Percentiles rank a stretch among this genome's conserved stretches.
These are phyloP conservation scores for Scaptomyza montana DNA, from an alignment of 1,140 invertebrate species.

Conservation along the genomic window DNA sequence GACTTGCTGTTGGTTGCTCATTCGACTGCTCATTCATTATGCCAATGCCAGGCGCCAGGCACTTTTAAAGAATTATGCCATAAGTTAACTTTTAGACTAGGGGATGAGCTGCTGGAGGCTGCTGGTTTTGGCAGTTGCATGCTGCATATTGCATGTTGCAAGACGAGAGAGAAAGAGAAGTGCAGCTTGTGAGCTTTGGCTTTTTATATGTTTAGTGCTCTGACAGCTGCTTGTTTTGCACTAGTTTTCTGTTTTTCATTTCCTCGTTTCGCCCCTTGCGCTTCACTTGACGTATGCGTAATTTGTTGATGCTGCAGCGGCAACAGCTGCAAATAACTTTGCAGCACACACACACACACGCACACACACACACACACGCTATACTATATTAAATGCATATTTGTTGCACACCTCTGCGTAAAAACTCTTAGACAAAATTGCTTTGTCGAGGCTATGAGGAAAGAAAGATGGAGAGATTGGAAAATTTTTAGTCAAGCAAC, in stretches of 20 bases:
- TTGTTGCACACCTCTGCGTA: slow-evolving; percentile 64
- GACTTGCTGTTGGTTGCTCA: slow-evolving; percentile 56
- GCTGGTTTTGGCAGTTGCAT: slow-evolving; percentile 54
- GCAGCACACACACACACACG: slow-evolving; percentile 18
- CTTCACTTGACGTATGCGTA: slow-evolving; percentile 72
- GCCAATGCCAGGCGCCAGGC: slow-evolving; percentile 66
- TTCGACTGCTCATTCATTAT: slow-evolving; percentile 73
- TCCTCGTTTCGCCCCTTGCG: background rate
- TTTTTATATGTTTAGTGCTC: slow-evolving; percentile 33
- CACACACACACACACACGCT: slow-evolving; percentile 15
- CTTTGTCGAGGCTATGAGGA: slow-evolving; percentile 45
- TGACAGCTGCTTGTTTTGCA: slow-evolving; percentile 44
- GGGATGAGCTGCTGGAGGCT: slow-evolving; percentile 31
- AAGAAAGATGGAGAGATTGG: background rate
- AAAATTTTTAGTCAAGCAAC: slow-evolving; percentile 44
- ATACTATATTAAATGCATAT: slow-evolving; percentile 76
- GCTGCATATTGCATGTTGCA: slow-evolving; percentile 56
- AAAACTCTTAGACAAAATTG: slow-evolving; percentile 44
- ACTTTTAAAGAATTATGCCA: slow-evolving; percentile 74
- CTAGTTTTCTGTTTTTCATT: background rate
- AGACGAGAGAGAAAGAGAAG: slow-evolving; percentile 5
- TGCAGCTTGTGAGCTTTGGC: slow-evolving; percentile 33
- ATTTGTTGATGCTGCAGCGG: slow-evolving; percentile 63
- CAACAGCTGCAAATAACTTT: slow-evolving; percentile 16
- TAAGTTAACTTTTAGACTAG: slow-evolving; percentile 62